Evolutionary conservation across 2,797 vertebrate genomes (phyloP).

Genomic region (Pantherophis alleghaniensis): DNA sequence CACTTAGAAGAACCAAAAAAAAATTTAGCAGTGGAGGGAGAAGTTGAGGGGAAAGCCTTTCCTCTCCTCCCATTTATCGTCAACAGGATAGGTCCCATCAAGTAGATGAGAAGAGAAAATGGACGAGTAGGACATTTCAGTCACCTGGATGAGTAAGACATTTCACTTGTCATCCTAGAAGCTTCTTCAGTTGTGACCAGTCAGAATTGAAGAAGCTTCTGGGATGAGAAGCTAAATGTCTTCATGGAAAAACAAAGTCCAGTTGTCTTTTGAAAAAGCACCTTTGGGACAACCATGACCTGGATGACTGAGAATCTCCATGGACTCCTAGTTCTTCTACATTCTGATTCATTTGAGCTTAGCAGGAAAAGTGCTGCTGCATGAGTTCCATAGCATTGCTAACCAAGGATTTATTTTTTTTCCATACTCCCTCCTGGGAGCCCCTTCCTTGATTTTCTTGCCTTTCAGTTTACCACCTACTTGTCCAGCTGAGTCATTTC

Average conservation of each 20-base stretch:
- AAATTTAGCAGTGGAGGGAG: not conserved
- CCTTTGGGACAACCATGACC: not conserved
- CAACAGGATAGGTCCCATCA: not conserved
- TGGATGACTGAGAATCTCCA: not conserved
- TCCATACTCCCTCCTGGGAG: not conserved
- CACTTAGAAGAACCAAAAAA: not conserved
- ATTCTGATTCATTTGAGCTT: not conserved
- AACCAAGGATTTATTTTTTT: not conserved
- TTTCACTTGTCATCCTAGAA: not conserved
- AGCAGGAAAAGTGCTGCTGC: not conserved
- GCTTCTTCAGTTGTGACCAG: not conserved
- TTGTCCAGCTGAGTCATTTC: not conserved
- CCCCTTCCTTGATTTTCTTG: not conserved
- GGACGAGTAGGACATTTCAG: not conserved
- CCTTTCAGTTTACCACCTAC: not conserved
- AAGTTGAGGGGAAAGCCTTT: not conserved
- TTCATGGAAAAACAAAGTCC: not conserved
- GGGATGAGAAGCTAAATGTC: not conserved
- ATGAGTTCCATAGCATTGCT: not conserved
- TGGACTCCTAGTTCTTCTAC: not conserved
- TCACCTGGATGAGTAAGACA: not conserved
- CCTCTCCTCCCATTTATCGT: not conserved
- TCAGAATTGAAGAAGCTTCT: not conserved
- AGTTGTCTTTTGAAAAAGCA: not conserved
- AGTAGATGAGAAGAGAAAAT: not conserved